A percentile compares a stretch with the other conserved stretches of the same genome.
Conservation (phyloP, 2,113 vertebrate genomes). For the Haemorhous mexicanus region DNA sequence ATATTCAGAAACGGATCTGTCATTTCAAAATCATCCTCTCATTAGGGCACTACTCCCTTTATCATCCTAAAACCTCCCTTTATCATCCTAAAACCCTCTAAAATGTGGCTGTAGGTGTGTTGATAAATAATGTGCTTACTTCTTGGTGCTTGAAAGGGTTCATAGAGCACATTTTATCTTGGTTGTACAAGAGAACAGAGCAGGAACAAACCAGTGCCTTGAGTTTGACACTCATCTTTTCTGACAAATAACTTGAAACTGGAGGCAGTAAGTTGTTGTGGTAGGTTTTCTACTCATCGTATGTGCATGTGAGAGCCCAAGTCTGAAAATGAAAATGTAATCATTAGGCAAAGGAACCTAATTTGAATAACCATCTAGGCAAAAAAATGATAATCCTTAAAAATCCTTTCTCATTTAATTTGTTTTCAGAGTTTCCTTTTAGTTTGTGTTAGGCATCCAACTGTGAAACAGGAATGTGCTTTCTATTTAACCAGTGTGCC, state of each 20-base stretch:
- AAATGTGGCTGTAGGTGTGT: not conserved
- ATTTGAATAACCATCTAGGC: not conserved
- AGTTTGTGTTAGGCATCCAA: not conserved
- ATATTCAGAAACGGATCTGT: not conserved
- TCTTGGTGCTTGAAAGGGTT: not conserved
- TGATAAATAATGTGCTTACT: not conserved
- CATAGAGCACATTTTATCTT: not conserved
- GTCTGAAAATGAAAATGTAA: not conserved
- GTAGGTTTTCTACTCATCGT: not conserved
- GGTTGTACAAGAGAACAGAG: not conserved
- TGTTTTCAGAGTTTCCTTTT: not conserved
- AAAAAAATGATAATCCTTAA: not conserved
- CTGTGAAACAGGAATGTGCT: not conserved
- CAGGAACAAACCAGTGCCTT: not conserved
- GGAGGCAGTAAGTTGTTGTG: not conserved
- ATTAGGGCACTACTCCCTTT: not conserved
- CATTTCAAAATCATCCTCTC: not conserved
- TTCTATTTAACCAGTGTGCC: not conserved
- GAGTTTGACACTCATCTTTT: not conserved
- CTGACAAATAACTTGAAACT: slow-evolving; percentile 9
- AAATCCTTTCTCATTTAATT: not conserved
- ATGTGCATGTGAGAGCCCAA: not conserved
- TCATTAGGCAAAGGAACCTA: not conserved
- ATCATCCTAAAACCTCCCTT: not conserved
- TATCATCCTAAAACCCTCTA: not conserved